These are phyloP conservation scores for Dolichopus griseipennis DNA, from an alignment of 2,888 invertebrate species.

Conservation along the genomic window DNA sequence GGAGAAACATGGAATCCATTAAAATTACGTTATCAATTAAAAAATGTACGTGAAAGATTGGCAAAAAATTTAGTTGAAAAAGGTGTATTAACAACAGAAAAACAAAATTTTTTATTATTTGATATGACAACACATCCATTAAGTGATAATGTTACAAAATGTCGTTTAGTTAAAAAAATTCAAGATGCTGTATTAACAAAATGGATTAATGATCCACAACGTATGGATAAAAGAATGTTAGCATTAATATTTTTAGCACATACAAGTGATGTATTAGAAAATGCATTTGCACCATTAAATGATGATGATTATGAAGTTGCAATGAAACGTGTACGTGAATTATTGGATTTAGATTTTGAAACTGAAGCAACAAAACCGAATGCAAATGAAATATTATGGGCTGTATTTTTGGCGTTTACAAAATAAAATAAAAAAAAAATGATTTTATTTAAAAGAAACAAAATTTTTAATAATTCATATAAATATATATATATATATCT, in stretches of 20 bases:
- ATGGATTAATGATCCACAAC: constrained; percentile 95
- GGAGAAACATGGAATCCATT: constrained; percentile 99
- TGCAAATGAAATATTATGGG: constrained; percentile 94
- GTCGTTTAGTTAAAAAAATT: constrained; percentile 94
- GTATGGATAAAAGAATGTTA: constrained; percentile 92
- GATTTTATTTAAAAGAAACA: too few relatives aligned
- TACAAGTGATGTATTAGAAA: constrained; percentile 97
- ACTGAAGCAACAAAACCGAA: constrained; percentile 86
- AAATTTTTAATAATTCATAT: too few relatives aligned
- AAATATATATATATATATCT: too few relatives aligned
- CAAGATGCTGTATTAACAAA: constrained; percentile 94
- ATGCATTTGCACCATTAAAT: constrained; percentile 95
- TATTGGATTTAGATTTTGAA: constrained; percentile 95
- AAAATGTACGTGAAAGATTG: constrained; percentile 96
- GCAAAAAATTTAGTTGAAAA: constrained; percentile 99
- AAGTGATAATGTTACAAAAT: constrained; percentile 90
- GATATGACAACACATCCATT: constrained; percentile 99
- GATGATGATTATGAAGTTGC: constrained; percentile 98
- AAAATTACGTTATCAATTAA: constrained; percentile 93
- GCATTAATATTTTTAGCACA: constrained; percentile 93
- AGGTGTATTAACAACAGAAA: constrained; percentile 97
- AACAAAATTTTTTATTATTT: constrained; percentile 98
- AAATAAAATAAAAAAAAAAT: constrained; percentile 57
- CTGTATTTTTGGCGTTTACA: constrained; percentile 95
- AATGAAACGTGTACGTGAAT: constrained; percentile 90